Evolutionary conservation across 2,113 vertebrate genomes (phyloP).

Genomic region (Notechis scutatus): DNA sequence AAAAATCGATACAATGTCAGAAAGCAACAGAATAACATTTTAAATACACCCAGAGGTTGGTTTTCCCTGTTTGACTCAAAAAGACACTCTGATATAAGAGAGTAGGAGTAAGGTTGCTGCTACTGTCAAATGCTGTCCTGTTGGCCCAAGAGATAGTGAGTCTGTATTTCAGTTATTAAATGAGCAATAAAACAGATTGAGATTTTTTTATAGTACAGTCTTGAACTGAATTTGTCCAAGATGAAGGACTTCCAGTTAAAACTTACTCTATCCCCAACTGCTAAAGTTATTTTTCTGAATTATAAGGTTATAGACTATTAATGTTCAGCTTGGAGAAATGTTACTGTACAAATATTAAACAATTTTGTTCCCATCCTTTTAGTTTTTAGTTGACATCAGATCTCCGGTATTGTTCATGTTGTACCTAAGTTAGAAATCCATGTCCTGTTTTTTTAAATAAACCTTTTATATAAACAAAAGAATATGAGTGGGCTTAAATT

Average conservation of each 20-base stretch:
- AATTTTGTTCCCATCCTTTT: neutral
- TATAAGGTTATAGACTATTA: neutral
- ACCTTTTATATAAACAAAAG: neutral
- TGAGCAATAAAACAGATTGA: slow-evolving; percentile 18
- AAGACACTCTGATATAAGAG: neutral
- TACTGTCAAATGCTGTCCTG: slow-evolving; percentile 27
- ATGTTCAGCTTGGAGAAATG: slow-evolving; percentile 21
- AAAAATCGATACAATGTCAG: no score
- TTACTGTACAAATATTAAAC: slow-evolving; percentile 6
- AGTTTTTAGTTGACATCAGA: neutral
- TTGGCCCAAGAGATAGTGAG: slow-evolving; percentile 19
- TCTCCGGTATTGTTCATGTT: neutral
- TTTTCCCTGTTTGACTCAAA: slow-evolving; percentile 33
- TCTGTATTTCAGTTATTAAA: slow-evolving; percentile 36
- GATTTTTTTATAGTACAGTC: slow-evolving; percentile 26
- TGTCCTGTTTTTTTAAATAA: neutral
- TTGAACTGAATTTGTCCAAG: slow-evolving; percentile 23
- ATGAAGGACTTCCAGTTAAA: neutral
- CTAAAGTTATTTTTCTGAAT: slow-evolving; percentile 23
- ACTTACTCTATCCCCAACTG: slow-evolving; percentile 12
- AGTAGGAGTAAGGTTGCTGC: slow-evolving; percentile 10
- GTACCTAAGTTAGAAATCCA: neutral
- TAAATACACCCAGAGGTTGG: slow-evolving; percentile 16
- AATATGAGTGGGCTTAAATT: neutral
- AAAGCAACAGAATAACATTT: no score